Percentiles rank a stretch among this genome's conserved stretches.
These are phyloP conservation scores for Paratrypauchen microcephalus DNA, from an alignment of 2,797 vertebrate species.

Conservation along the genomic window DNA sequence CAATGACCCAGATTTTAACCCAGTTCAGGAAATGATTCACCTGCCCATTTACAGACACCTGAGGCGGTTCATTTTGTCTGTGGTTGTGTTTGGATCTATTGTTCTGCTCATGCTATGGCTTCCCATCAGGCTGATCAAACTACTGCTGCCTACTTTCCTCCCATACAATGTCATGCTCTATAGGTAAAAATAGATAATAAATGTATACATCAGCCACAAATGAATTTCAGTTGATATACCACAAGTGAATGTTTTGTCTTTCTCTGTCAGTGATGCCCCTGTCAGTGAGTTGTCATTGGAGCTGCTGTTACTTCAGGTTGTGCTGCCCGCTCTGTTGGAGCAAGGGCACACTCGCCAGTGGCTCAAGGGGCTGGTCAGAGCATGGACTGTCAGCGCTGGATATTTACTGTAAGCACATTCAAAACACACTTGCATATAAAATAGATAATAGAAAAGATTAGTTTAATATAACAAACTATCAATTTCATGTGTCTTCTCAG, in stretches of 20 bases:
- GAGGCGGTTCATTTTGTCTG: constrained; percentile 95
- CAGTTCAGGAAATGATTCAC: constrained; percentile 99
- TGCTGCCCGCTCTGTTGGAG: constrained; percentile 90
- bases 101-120: constrained; percentile 99
- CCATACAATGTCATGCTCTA: constrained; percentile 99
- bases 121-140: constrained; percentile 95
- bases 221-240: neutral
- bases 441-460: neutral
- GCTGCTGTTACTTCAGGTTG: constrained; percentile 92
- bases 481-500: constrained; percentile 62
- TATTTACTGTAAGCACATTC: constrained; percentile 88
- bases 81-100: constrained; percentile 98
- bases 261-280: constrained; percentile 85
- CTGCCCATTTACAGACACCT: constrained; percentile 97
- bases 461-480: neutral
- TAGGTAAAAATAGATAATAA: constrained; percentile 77
- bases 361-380: constrained; percentile 96
- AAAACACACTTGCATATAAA: neutral
- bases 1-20: constrained; percentile 99
- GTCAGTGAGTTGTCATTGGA: constrained; percentile 84
- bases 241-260: neutral
- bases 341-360: constrained; percentile 97
- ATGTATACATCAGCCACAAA: neutral
- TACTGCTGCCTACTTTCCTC: constrained; percentile 90
- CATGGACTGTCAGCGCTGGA: constrained; percentile 96